Percentiles rank a stretch among this genome's conserved stretches.
phyloP scores from a whole-genome alignment of 2,113 vertebrate genomes.

The Sinocyclocheilus rhinocerous region DNA sequence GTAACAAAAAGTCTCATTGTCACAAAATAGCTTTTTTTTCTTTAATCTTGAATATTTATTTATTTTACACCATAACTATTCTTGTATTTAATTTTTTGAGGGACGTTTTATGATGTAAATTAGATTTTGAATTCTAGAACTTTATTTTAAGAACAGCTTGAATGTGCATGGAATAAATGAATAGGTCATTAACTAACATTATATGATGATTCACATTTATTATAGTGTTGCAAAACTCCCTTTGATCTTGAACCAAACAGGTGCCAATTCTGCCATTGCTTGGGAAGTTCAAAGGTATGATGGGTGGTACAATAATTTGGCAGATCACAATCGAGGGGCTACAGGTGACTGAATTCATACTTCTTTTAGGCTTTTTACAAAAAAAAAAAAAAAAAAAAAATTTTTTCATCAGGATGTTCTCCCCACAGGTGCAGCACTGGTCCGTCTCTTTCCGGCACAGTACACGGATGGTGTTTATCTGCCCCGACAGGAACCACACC shows the following conservation, averaged over 20 bases:
- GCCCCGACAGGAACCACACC: conserved; percentile 74
- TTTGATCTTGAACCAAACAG: conserved; percentile 67
- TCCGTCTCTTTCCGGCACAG: conserved; percentile 81
- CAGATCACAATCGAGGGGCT: conserved; percentile 76
- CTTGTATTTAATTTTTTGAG: no score
- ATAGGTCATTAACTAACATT: not conserved
- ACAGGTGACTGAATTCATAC: conserved; percentile 74
- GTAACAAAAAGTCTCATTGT: no score
- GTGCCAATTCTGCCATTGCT: conserved; percentile 59
- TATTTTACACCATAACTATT: no score
- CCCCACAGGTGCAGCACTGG: conserved; percentile 78
- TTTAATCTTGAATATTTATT: no score
- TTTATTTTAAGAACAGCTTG: no score
- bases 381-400: not conserved
- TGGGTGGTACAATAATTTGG: conserved; percentile 96
- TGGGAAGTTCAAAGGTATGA: conserved; percentile 95
- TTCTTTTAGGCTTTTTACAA: not conserved
- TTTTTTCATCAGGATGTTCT: conserved; percentile 5
- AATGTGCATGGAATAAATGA: not conserved
- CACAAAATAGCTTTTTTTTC: no score
- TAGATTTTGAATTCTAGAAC: no score
- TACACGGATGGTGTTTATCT: conserved; percentile 88
- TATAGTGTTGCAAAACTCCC: not conserved
- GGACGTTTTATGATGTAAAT: no score
- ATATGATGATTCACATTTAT: not conserved